phyloP scores from a whole-genome alignment of 2,797 vertebrate species.

The Geotrypetes seraphini region DNA sequence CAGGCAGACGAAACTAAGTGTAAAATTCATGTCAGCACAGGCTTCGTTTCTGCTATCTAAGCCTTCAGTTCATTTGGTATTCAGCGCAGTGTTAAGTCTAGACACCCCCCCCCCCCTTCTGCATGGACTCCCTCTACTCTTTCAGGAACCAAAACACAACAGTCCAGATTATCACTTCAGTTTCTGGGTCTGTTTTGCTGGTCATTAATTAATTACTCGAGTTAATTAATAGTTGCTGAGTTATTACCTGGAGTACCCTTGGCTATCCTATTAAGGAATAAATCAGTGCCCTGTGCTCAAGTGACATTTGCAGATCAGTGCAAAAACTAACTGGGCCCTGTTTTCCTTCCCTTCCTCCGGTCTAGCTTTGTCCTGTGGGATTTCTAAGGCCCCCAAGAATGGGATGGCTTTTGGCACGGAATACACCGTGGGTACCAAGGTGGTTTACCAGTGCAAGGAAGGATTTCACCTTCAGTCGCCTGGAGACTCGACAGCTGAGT shows the following conservation, averaged over 20 bases:
- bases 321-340: too few relatives aligned
- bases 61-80: conserved; percentile 44
- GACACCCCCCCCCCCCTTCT: conserved; percentile 35
- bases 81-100: conserved; percentile 38
- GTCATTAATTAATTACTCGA: conserved; percentile 3
- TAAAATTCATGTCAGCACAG: not conserved
- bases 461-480: conserved; percentile 75
- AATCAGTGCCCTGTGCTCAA: too few relatives aligned
- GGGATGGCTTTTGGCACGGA: conserved; percentile 84
- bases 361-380: conserved; percentile 92
- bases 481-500: conserved; percentile 57
- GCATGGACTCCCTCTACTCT: conserved; percentile 27
- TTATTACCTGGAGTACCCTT: too few relatives aligned
- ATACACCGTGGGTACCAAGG: conserved; percentile 80
- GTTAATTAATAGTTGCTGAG: conserved; percentile 3
- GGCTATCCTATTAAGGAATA: too few relatives aligned
- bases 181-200: conserved; percentile 20
- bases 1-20: not conserved
- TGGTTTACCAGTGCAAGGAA: conserved; percentile 76
- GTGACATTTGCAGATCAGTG: too few relatives aligned
- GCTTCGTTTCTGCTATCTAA: too few relatives aligned
- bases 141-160: conserved; percentile 24
- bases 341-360: not conserved
- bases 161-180: conserved; percentile 31
- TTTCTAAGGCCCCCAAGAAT: conserved; percentile 76